These are phyloP conservation scores for Pristionchus exspectatus DNA, from an alignment of 2,888 invertebrate genomes.

Conservation along the genomic window DNA sequence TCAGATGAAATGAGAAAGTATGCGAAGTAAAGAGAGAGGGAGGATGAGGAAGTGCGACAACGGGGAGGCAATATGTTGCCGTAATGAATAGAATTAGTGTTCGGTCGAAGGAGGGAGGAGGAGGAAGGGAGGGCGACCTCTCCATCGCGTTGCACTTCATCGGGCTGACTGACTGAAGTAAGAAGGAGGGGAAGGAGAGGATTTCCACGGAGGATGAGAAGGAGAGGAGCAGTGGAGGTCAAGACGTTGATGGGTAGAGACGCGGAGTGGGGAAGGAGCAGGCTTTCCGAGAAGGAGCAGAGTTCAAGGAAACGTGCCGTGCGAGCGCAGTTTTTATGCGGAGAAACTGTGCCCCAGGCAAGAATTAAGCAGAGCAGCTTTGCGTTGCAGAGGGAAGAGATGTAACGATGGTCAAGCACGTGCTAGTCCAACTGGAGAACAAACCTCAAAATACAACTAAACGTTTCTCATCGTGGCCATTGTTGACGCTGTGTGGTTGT, in stretches of 20 bases:
- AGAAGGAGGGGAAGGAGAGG: background rate
- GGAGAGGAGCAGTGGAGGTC: background rate
- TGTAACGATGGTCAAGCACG: no score
- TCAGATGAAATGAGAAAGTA: background rate
- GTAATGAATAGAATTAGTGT: slow-evolving; percentile 55
- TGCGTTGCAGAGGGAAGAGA: no score
- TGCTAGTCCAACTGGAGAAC: no score
- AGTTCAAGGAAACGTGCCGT: background rate
- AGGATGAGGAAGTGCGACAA: background rate
- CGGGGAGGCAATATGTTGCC: slow-evolving; percentile 29
- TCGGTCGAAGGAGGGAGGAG: background rate
- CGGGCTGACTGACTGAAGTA: background rate
- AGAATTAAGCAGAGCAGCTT: background rate
- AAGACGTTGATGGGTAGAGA: background rate
- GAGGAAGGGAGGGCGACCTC: background rate
- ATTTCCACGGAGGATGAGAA: background rate
- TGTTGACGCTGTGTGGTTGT: no score
- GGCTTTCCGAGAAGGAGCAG: background rate
- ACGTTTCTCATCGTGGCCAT: no score
- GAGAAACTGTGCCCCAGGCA: background rate
- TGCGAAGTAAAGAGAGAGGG: background rate
- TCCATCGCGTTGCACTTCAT: background rate
- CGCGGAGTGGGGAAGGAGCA: background rate
- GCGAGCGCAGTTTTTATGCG: background rate
- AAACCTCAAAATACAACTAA: no score